phyloP scores from a whole-genome alignment of 2,888 invertebrate genomes.

The Anodontia alba region DNA sequence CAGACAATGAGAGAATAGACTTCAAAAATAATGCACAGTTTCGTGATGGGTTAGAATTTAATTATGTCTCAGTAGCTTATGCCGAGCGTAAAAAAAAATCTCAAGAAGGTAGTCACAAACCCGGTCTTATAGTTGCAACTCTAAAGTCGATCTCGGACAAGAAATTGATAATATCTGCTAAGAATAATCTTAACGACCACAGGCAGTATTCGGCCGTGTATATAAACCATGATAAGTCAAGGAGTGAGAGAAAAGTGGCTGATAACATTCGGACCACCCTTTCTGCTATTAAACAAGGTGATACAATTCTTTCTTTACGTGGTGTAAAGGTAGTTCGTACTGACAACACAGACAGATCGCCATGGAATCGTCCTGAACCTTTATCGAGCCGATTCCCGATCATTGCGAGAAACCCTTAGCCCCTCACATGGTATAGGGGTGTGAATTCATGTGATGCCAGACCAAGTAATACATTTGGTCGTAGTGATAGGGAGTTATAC shows the following conservation, averaged over 20 bases:
- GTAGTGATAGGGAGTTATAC: too few species aligned
- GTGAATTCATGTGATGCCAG: too few species aligned
- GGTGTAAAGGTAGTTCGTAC: neutral
- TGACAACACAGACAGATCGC: neutral
- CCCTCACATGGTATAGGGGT: neutral
- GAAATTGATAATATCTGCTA: neutral
- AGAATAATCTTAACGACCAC: neutral
- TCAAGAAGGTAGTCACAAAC: neutral
- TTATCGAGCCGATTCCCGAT: too few species aligned
- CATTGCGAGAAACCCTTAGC: too few species aligned
- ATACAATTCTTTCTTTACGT: neutral
- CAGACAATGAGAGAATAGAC: neutral
- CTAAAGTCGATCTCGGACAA: slow-evolving; percentile 9
- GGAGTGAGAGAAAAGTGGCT: slow-evolving; percentile 13
- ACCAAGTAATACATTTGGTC: too few species aligned
- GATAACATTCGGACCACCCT: slow-evolving; percentile 10
- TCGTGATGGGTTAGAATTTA: neutral
- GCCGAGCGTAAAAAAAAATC: slow-evolving; percentile 1
- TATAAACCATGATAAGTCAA: slow-evolving; percentile 13
- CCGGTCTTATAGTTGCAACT: slow-evolving; percentile 15
- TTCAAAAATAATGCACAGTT: neutral
- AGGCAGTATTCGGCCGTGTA: slow-evolving; percentile 2
- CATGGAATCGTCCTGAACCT: too few species aligned
- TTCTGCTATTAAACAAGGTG: neutral
- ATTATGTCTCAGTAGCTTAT: neutral